Evolutionary conservation across 2,888 invertebrate genomes (phyloP), one percentile per base, ranked within the genome.

Genomic region (Macroteleia sp.): DNA sequence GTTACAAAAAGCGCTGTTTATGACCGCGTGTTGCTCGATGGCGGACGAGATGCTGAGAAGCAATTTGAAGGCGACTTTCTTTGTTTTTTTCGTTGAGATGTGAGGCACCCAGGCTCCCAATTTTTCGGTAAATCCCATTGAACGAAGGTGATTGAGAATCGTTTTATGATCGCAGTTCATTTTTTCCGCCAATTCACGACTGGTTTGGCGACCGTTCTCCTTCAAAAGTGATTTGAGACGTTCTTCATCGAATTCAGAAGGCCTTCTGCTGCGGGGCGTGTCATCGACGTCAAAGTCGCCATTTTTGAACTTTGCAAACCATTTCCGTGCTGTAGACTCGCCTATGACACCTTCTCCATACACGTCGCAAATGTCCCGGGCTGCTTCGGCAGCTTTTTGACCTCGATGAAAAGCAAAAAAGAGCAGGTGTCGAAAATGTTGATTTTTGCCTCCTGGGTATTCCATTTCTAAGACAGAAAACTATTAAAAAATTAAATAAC

Each of bases 371-470:
- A 46, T 28, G 14, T 30, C 9, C 10, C 10, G 5, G 5, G 9
- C 10, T 10, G 30, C 10, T 30, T 30, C 9, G 10, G 10, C 44
- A 44, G 46, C 46, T 14, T 46, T 46, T 25, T 25, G 25, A 9
- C 46, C 46, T 46, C 9, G 12, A 28, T 28, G 12, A 16, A 46
- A 46, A 28, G 6, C 25, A 8, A 46, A 46, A 16, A 28, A 28
- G 6, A 46, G 14, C 12, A 12, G 25, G 14, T 46, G 46, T 28
- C 46, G 46, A 46, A 46, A 46, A 25, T 46, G 46, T 28, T 46
- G 46, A 8, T 46, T 46, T 20, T 22, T 20, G n/a, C 42, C 39
- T 22, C 42, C 10, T 42, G 42, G 22, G 12, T 41, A 19, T 42
- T 42, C 42, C 42, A 22, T 42, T 22, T 20, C 10, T 22, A 22